Base-by-base conservation (phyloP, 2,797 vertebrate genomes). In the Lutjanus argentimaculatus region DNA sequence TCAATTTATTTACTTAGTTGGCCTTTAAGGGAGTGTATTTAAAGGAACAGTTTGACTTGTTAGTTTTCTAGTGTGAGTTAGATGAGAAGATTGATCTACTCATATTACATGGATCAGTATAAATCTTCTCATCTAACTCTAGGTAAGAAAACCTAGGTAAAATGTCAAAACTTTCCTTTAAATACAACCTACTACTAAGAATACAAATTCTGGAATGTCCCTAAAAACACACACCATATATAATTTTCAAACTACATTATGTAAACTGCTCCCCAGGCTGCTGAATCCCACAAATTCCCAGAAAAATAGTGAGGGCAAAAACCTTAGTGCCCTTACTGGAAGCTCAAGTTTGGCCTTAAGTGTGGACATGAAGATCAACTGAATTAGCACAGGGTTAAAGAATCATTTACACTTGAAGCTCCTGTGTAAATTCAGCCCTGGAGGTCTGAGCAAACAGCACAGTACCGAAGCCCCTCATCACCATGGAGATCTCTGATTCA, bases 401-500 rank as follows among this genome's bases (percentile, higher is more conserved):
- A 72, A 66, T 57, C 53, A 67, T 59, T 72, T 52, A 62, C 51
- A 57, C 52, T 8, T 75, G 11, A 9, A 57, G 45, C 56, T 75
- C 9, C 48, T 75, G 76, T 83, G 72, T 75, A 79, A 79, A 74
- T 81, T 75, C 55, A 68, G 58, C 67, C 68, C 51, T 40, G 10
- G 6, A 67, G 65, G 74, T 77, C 61, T 80, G 49, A 68, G 79
- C 74, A 87, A 91, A 81, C 69, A 79, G 48, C 57, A 61, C 45
- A 19, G 55, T 8, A 9, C 76, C 75, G 46, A 55, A 77, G 17
- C 21, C 49, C 40, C 52, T 64, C 8, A 62, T 88, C 73, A 67
- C 66, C 82, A 79, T 87, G 84, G 85, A 83, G 74, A 89, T 65
- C 66, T 46, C 64, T 42, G 19, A 68, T 59, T 73, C 70, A 75